Percentiles rank a stretch among this genome's conserved stretches.
Conservation (phyloP, 2,888 invertebrate species). For the Corbicula japonica region DNA sequence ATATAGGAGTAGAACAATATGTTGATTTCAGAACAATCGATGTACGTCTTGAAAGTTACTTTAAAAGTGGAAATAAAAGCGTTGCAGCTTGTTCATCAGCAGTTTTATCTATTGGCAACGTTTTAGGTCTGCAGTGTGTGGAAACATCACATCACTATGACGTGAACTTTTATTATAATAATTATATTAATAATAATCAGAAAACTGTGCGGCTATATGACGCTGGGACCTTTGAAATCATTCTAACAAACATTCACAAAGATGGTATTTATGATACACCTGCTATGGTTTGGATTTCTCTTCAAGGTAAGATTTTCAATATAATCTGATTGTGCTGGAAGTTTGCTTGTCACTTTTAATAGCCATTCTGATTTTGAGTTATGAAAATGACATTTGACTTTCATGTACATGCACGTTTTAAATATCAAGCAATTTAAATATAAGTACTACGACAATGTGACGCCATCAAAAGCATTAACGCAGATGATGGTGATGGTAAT, state of each 20-base stretch:
- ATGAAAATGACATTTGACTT: too few species aligned
- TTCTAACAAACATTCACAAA: not conserved
- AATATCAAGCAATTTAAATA: too few species aligned
- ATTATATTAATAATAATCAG: too few species aligned
- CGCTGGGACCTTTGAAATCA: not conserved
- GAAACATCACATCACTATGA: not conserved
- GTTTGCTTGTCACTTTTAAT: not conserved
- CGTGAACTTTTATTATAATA: conserved; percentile 5
- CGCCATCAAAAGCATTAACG: too few species aligned
- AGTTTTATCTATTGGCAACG: not conserved
- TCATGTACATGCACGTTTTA: too few species aligned
- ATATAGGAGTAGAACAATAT: not conserved
- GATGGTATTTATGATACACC: conserved; percentile 20
- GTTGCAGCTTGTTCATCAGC: conserved; percentile 13
- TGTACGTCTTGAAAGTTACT: conserved; percentile 15
- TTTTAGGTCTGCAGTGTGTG: not conserved
- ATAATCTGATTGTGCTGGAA: too few species aligned
- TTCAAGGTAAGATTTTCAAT: too few species aligned
- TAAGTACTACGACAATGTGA: too few species aligned
- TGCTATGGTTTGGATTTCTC: conserved; percentile 20
- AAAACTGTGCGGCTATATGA: not conserved
- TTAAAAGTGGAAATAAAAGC: conserved; percentile 1
- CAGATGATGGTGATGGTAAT: too few species aligned
- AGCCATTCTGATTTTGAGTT: too few species aligned
- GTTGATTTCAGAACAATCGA: not conserved